Conservation (phyloP, 2,113 vertebrate genomes). For the Aplodontia rufa region DNA sequence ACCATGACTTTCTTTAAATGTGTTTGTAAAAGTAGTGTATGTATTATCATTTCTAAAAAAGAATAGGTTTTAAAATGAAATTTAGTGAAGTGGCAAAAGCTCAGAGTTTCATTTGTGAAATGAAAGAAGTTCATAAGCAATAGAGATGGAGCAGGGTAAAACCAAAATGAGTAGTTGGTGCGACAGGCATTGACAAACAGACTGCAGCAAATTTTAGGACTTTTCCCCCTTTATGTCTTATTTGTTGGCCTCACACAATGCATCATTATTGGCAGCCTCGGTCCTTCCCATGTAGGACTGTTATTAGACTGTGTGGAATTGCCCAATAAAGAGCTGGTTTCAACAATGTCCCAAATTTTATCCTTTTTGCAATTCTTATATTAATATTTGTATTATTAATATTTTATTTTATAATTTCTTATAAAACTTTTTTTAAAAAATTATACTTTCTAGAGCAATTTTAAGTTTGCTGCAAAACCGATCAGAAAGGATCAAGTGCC, state of each 20-base stretch:
- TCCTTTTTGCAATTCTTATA: background rate
- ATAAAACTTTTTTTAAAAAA: background rate
- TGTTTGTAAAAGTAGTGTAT: constrained; percentile 49
- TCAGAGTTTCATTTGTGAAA: constrained; percentile 30
- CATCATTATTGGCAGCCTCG: background rate
- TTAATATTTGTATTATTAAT: background rate
- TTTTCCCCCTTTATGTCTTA: background rate
- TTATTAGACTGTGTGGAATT: background rate
- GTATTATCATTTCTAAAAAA: constrained; percentile 50
- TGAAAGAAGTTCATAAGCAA: constrained; percentile 33
- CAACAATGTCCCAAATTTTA: background rate
- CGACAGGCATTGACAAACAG: background rate
- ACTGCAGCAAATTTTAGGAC: background rate
- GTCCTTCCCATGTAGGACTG: background rate
- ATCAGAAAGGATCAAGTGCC: background rate
- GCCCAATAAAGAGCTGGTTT: background rate
- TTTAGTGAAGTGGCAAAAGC: constrained; percentile 39
- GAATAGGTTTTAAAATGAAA: constrained; percentile 65
- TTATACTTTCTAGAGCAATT: background rate
- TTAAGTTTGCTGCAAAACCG: background rate
- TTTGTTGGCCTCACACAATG: background rate
- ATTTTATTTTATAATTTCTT: background rate
- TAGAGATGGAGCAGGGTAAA: background rate
- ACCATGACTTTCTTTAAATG: constrained; percentile 47
- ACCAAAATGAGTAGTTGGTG: background rate